Percentiles rank a stretch among this genome's conserved stretches.
Evolutionary conservation across 2,888 invertebrate species (phyloP).

Genomic region (Nymphalis polychloros): DNA sequence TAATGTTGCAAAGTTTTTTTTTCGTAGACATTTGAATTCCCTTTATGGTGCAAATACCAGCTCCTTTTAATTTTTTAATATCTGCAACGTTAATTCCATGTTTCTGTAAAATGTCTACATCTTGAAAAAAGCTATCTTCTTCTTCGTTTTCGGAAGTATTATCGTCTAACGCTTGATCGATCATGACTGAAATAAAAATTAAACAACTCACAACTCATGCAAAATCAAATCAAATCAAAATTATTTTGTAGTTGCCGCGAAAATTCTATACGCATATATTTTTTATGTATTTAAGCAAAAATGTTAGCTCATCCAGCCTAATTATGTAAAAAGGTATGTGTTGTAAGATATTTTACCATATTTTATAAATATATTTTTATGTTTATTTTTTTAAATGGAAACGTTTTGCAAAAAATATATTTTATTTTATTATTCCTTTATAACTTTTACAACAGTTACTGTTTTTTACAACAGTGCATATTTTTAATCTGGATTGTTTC

Average conservation of each 20-base stretch:
- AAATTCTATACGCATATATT: constrained; percentile 15
- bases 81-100: constrained; percentile 87
- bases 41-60: constrained; percentile 90
- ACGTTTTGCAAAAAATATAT: no score
- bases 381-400: no score
- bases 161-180: constrained; percentile 70
- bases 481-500: not conserved
- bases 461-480: not conserved
- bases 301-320: not conserved
- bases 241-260: constrained; percentile 36
- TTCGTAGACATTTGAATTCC: constrained; percentile 90
- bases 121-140: constrained; percentile 87
- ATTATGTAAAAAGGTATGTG: not conserved
- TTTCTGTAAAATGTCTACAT: constrained; percentile 85
- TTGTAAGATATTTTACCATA: no score
- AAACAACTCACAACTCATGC: no score
- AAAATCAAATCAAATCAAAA: not conserved
- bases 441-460: no score
- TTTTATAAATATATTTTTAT: no score
- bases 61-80: constrained; percentile 87
- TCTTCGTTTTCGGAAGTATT: constrained; percentile 80
- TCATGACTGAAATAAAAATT: constrained; percentile 46
- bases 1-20: constrained; percentile 86
- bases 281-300: not conserved
- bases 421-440: no score